Conservation (phyloP, 2,888 invertebrate genomes). For the Diarsia rubi region DNA sequence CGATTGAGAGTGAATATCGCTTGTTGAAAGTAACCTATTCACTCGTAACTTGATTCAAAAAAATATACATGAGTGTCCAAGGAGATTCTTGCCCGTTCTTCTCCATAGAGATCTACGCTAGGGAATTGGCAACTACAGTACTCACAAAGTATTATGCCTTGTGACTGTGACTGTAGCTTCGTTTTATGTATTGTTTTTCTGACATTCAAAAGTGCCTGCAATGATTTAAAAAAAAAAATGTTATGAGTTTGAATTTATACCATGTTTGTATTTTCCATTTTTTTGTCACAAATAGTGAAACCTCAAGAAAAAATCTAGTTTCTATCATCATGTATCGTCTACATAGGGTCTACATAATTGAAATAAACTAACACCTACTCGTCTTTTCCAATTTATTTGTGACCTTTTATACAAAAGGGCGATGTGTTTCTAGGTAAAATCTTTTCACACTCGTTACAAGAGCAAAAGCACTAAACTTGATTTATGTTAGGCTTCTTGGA, state of each 20-base stretch:
- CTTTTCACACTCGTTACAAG: neutral
- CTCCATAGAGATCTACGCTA: no score
- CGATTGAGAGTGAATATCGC: neutral
- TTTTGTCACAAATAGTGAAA: neutral
- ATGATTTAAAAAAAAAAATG: no score
- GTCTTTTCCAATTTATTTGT: constrained; percentile 10
- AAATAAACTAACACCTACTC: constrained; percentile 12
- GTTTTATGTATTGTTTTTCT: no score
- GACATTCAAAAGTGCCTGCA: no score
- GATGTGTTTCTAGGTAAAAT: constrained; percentile 11
- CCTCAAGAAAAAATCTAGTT: neutral
- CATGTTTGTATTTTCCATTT: no score
- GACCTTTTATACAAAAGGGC: constrained; percentile 15
- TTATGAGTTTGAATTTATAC: no score
- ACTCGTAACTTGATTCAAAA: neutral
- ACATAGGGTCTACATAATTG: constrained; percentile 16
- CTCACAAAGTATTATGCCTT: no score
- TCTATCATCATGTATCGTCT: neutral
- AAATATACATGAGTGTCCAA: no score
- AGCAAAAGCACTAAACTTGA: neutral
- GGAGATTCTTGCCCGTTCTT: no score
- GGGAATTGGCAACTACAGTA: no score
- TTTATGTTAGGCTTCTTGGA: neutral
- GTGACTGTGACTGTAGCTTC: no score
- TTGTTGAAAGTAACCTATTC: neutral